Conservation (phyloP, 2,797 vertebrate genomes). For the Picus viridis region DNA sequence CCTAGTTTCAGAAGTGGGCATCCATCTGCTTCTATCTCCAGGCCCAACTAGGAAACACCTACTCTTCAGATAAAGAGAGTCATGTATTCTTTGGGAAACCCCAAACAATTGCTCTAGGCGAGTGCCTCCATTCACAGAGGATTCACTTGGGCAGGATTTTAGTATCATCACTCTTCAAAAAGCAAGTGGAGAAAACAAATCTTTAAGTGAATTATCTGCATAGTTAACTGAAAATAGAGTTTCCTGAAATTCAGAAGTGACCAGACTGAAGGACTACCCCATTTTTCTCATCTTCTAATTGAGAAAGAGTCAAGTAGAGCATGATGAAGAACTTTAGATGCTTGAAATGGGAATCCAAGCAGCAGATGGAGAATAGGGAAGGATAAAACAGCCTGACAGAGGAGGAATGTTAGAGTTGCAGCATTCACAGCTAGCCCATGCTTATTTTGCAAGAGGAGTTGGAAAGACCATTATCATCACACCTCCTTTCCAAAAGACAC, state of each 20-base stretch:
- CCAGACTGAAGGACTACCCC: too few species aligned
- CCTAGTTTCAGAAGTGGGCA: accelerated
- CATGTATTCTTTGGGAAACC: not conserved
- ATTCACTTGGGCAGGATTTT: not conserved
- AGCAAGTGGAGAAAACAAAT: not conserved
- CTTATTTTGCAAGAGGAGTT: not conserved
- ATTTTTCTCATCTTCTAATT: not conserved
- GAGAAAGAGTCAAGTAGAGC: not conserved
- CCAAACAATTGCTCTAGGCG: not conserved
- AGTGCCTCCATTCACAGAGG: accelerated
- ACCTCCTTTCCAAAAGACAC: not conserved
- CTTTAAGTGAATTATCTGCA: not conserved
- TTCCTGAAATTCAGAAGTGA: not conserved
- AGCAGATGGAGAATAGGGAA: too few species aligned
- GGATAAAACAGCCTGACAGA: accelerated
- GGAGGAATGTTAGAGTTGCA: not conserved
- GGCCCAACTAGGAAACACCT: not conserved
- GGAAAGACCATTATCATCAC: not conserved
- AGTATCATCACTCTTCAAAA: not conserved
- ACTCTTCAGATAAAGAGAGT: not conserved
- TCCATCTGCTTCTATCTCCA: not conserved
- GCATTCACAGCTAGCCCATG: accelerated
- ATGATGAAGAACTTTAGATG: not conserved
- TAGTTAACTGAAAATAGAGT: not conserved
- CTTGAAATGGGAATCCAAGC: not conserved